Evolutionary conservation across 2,797 vertebrate species (phyloP), one percentile per base, ranked within the genome.

Genomic region (Centroberyx gerrardi): DNA sequence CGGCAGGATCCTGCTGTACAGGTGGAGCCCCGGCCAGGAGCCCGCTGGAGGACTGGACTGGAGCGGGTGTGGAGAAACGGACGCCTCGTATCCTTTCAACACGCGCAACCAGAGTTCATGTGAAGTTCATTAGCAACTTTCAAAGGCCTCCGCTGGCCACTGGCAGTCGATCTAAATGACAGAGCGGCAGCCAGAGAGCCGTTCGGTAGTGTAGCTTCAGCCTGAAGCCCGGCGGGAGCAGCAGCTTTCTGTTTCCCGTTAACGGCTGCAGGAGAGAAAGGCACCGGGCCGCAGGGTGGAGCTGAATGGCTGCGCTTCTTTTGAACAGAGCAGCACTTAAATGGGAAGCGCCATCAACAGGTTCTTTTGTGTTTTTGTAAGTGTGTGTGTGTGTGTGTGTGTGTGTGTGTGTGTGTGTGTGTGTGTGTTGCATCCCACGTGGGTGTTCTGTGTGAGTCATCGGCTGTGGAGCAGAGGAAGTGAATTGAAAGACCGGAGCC

Each of bases 1-100:
- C 22, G 98, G 98, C 56, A 95, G 91, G 84, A 97, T 99, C 79
- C 65, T 89, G 38, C 87, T 99, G 74, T 97, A 96, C 81, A 96
- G 94, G 1, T 99, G 98, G 97, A 95, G 89, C 53, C 93, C 92
- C 48, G 85, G 78, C 44, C 85, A 84, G 44, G 88, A 96, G 66
- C 79, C 89, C 28, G 88, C 91, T 48, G 77, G 89, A 74, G 81
- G 85, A 81, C 82, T 87, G 9, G 97, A 97, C 78, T 99, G 98
- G 98, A 94, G 67, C 59, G 80, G 29, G 28, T 95, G 93, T 86
- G 76, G 91, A 65, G 93, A 96, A 89, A 95, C 96, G 0, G 91
- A 90, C 89, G 44, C 76, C 81, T 96, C 89, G 98, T 99, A 95
- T 94, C 95, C 93, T 95, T 93, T 51, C 18, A 44, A 62, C 62